Conservation (phyloP, 2,888 invertebrate species). For the Thyatira batis region DNA sequence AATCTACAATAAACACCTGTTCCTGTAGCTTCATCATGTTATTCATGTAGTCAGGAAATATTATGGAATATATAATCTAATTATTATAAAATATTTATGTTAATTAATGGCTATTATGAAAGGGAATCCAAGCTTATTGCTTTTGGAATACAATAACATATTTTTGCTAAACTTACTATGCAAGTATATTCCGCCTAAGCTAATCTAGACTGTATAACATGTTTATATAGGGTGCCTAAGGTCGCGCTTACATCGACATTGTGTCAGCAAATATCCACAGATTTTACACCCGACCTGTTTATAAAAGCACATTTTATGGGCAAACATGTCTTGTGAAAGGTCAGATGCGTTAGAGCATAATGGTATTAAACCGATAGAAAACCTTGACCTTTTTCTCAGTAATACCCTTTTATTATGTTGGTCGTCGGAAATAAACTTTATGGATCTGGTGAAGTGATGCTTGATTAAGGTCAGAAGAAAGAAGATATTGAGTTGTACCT, state of each 20-base stretch:
- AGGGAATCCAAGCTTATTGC: no score
- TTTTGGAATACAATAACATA: no score
- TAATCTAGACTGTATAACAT: no score
- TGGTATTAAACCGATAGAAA: background rate
- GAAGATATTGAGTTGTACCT: background rate
- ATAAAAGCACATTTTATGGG: conserved; percentile 1
- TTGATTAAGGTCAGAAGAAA: background rate
- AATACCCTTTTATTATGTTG: background rate
- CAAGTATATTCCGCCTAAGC: no score
- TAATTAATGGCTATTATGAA: no score
- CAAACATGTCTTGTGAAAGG: background rate
- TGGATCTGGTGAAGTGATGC: background rate
- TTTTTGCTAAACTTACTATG: no score
- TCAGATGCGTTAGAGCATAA: conserved; percentile 6
- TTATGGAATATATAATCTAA: no score
- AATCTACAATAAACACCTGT: no score
- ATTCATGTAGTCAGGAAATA: no score
- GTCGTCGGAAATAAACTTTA: background rate
- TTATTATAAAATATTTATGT: no score
- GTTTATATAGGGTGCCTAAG: background rate
- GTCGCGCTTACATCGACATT: background rate
- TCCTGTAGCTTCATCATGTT: no score
- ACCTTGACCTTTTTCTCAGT: conserved; percentile 5
- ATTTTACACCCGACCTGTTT: background rate
- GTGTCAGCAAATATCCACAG: background rate